Evolutionary conservation across 2,888 invertebrate species (phyloP), one percentile per base, ranked within the genome.

Genomic region (Phortica okadai): DNA sequence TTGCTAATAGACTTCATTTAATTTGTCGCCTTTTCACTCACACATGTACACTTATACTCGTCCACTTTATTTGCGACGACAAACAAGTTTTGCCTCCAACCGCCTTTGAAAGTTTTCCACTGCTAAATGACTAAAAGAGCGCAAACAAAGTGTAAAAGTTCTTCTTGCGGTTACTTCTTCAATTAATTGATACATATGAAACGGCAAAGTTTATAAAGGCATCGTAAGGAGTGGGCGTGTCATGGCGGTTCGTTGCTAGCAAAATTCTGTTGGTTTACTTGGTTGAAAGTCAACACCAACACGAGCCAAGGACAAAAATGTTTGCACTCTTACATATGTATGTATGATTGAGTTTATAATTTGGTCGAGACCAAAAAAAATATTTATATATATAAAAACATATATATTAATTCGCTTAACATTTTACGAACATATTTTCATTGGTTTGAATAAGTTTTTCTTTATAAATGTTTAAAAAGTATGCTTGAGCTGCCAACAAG

Each of bases 141-240:
- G 50, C 54, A 73, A 69, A 76, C 74, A 82, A 75, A 75, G 58
- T 59, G 50, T 50, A 72, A 81, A 87, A 82, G 56, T 72, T 56
- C 77, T 86, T 86, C 79, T 79, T 85, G 84, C 77, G 85, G 82
- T 79, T 82, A 82, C 75, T 82, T 86, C 78, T 80, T 82, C 82
- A 85, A 86, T 86, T 87, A 88, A 87, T 88, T 87, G 88, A 87
- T 87, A 85, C 87, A 83, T 82, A 82, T 82, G 82, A 81, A 81
- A 79, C 77, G 42, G 21, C 67, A 58, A 41, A 41, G 72, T 50
- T 56, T 72, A 45, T 56, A 54, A 21, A 44, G 21, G 56, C 33
- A 33, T 33, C 58, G 58, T 33, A 14, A 54, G 21, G 4, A 56
- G 56, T 73, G 58, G 42, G 16, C 41, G 14, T n/a, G 59, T 41